Evolutionary conservation across 64 coral and sea anemone genomes (phyloP).

Genomic region (Montipora efflorescens): DNA sequence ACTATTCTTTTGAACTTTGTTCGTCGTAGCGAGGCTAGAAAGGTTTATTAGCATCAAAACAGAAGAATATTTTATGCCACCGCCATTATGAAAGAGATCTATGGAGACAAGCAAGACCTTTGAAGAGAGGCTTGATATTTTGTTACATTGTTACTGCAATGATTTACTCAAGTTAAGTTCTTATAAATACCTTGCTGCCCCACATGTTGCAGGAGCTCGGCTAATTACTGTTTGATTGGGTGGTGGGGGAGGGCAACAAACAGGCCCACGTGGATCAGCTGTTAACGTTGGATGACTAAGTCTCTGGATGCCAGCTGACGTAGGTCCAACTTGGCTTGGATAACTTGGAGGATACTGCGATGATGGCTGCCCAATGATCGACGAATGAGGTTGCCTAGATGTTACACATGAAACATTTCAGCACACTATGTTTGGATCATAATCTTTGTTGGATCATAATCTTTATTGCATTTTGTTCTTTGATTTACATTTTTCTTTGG

Average conservation of each 20-base stretch:
- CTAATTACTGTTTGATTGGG: slow-evolving; percentile 88
- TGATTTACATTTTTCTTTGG: too few species aligned
- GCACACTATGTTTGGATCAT: neutral
- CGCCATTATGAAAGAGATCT: too few species aligned
- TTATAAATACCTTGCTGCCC: slow-evolving; percentile 69
- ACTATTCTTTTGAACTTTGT: too few species aligned
- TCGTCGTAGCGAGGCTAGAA: too few species aligned
- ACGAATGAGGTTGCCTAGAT: slow-evolving; percentile 80
- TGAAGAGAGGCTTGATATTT: too few species aligned
- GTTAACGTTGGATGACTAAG: slow-evolving; percentile 87
- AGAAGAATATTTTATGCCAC: too few species aligned
- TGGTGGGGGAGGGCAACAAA: slow-evolving; percentile 84
- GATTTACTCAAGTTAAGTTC: neutral
- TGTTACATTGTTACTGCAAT: too few species aligned
- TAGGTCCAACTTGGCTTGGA: slow-evolving; percentile 73
- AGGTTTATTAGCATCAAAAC: too few species aligned
- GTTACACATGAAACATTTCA: neutral
- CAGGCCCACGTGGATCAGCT: slow-evolving; percentile 76
- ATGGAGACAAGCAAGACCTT: too few species aligned
- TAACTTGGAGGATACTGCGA: slow-evolving; percentile 81
- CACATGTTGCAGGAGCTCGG: slow-evolving; percentile 66
- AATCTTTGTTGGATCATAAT: too few species aligned
- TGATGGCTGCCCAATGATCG: slow-evolving; percentile 65
- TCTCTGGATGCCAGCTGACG: slow-evolving; percentile 77
- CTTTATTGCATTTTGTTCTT: too few species aligned